Percentiles rank a stretch among this genome's conserved stretches.
Conservation (phyloP, 2,113 vertebrate genomes). For the Proterorhinus semilunaris region DNA sequence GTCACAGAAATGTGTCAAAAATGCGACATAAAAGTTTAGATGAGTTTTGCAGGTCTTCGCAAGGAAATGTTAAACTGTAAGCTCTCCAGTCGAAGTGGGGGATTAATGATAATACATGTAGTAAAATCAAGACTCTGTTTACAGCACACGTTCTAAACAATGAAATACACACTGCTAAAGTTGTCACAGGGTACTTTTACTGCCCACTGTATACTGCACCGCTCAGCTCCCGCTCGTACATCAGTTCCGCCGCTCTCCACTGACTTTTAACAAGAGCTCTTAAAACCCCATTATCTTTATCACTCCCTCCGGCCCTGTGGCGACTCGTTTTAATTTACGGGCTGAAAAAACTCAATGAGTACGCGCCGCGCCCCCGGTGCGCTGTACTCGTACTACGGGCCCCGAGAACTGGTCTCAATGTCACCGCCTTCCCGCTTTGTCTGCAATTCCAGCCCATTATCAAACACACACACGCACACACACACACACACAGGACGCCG, state of each 20-base stretch:
- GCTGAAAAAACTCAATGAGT: not conserved
- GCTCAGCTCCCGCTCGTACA: not conserved
- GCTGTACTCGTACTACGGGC: constrained; percentile 12
- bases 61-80: too few species aligned
- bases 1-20: too few species aligned
- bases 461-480: constrained; percentile 37
- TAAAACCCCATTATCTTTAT: not conserved
- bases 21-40: too few species aligned
- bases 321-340: constrained; percentile 1
- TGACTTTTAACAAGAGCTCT: not conserved
- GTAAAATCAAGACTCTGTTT: too few species aligned
- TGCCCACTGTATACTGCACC: not conserved
- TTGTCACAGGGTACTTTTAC: too few species aligned
- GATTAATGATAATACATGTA: too few species aligned
- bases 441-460: constrained; percentile 57
- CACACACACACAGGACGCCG: constrained; percentile 9
- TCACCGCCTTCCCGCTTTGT: constrained; percentile 52
- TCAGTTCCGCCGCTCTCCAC: not conserved
- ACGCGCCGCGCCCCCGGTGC: not conserved
- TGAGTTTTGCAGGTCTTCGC: too few species aligned
- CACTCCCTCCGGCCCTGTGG: not conserved
- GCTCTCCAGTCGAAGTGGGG: too few species aligned
- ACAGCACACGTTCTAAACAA: too few species aligned
- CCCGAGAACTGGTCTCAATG: constrained; percentile 45
- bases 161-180: too few species aligned